phyloP scores from a whole-genome alignment of 1,140 invertebrate genomes.

The Hylaeus anthracinus region DNA sequence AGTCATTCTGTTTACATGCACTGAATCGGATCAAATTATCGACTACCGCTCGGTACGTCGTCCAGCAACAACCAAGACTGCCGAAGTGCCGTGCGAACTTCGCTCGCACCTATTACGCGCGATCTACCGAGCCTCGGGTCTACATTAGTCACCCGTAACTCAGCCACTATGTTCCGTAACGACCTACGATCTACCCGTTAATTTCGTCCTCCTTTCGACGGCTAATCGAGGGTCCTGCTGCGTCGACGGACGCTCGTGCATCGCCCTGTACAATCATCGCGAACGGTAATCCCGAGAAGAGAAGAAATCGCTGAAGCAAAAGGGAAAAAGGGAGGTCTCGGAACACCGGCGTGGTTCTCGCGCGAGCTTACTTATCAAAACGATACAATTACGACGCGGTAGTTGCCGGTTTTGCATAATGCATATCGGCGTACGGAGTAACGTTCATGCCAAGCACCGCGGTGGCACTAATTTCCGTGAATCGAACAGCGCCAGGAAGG shows the following conservation, averaged over 20 bases:
- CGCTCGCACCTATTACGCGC: too few species aligned
- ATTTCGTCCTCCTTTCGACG: too few species aligned
- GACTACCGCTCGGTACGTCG: too few species aligned
- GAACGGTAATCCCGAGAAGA: slow-evolving; percentile 9
- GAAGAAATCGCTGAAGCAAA: not conserved
- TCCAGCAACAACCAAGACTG: too few species aligned
- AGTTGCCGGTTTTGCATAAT: slow-evolving; percentile 42
- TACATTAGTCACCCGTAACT: too few species aligned
- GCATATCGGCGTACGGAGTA: slow-evolving; percentile 33
- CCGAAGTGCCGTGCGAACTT: too few species aligned
- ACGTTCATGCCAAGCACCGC: slow-evolving; percentile 34
- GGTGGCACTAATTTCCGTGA: slow-evolving; percentile 63
- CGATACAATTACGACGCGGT: slow-evolving; percentile 50
- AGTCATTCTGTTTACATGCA: too few species aligned
- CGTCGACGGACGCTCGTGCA: not conserved
- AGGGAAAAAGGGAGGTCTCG: not conserved
- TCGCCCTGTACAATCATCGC: not conserved
- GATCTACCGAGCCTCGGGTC: too few species aligned
- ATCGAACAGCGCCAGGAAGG: slow-evolving; percentile 57
- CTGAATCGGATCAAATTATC: too few species aligned
- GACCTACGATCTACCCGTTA: too few species aligned
- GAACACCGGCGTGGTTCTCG: slow-evolving; percentile 1
- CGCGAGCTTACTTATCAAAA: slow-evolving; percentile 38
- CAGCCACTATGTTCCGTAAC: too few species aligned
- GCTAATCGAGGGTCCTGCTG: too few species aligned